Percentiles rank a stretch among this genome's conserved stretches.
Conservation (phyloP, 2,113 vertebrate genomes). For the Hystrix brachyura region DNA sequence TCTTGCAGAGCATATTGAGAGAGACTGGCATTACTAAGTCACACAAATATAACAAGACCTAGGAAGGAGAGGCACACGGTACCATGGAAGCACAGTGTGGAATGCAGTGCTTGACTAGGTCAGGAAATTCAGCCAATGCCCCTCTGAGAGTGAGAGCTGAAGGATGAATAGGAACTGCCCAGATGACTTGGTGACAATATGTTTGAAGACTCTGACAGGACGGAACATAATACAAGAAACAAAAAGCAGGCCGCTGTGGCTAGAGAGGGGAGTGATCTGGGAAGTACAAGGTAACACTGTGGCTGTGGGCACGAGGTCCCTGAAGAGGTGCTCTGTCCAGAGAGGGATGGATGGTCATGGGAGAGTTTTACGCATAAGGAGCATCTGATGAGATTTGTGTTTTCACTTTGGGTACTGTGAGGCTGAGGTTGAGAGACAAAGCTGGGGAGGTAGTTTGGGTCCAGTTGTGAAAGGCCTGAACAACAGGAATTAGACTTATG, state of each 20-base stretch:
- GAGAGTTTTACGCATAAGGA: neutral
- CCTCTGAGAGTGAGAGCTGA: neutral
- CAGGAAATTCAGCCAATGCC: neutral
- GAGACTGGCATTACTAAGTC: neutral
- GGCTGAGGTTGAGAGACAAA: neutral
- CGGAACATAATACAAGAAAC: neutral
- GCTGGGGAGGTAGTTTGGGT: neutral
- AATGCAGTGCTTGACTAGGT: neutral
- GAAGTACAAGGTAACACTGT: neutral
- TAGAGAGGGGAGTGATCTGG: neutral
- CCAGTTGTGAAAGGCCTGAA: neutral
- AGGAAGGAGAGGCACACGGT: neutral
- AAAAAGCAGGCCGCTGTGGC: neutral
- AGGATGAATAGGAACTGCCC: neutral
- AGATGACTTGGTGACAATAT: neutral
- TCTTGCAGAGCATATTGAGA: neutral
- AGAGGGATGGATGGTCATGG: neutral
- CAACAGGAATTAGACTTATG: neutral
- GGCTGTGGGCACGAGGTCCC: neutral
- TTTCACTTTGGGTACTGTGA: neutral
- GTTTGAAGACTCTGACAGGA: neutral
- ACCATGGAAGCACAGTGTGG: neutral
- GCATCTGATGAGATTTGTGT: neutral
- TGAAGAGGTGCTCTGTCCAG: neutral
- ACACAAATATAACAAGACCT: neutral